Conservation (phyloP, 1,140 invertebrate species). For the Conopomorpha cramerella region DNA sequence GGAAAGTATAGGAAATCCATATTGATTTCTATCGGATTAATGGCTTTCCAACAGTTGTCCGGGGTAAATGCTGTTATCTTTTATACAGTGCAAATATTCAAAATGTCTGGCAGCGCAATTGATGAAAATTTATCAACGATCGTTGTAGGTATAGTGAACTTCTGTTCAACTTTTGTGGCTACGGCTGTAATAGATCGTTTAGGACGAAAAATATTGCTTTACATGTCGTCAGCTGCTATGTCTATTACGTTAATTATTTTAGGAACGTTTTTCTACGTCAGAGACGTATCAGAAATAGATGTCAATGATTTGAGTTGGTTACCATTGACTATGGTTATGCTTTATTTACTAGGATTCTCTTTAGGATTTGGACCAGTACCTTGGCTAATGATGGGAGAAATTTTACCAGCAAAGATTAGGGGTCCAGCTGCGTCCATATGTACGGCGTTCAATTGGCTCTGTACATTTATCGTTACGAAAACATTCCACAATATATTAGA, state of each 20-base stretch:
- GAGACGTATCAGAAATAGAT: constrained; percentile 56
- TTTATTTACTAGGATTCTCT: constrained; percentile 89
- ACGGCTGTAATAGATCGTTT: constrained; percentile 81
- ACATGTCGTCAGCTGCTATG: constrained; percentile 80
- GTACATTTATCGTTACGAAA: constrained; percentile 90
- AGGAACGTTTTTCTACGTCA: constrained; percentile 78
- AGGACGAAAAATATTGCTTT: constrained; percentile 83
- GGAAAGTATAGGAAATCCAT: constrained; percentile 75
- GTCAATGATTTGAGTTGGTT: constrained; percentile 73
- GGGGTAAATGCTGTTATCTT: constrained; percentile 96
- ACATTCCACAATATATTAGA: constrained; percentile 75
- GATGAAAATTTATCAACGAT: constrained; percentile 77
- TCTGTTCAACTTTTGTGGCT: constrained; percentile 86
- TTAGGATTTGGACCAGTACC: constrained; percentile 91
- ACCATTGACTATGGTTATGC: constrained; percentile 78
- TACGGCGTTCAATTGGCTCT: constrained; percentile 88
- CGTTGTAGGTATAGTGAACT: constrained; percentile 88
- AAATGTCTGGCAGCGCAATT: constrained; percentile 75
- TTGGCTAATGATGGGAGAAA: constrained; percentile 94
- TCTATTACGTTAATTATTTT: constrained; percentile 71
- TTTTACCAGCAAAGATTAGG: constrained; percentile 78
- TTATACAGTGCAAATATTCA: constrained; percentile 88
- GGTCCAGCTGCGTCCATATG: constrained; percentile 84
- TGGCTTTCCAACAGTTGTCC: constrained; percentile 93
- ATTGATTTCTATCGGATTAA: constrained; percentile 80